These are phyloP conservation scores for Diphyllodes magnificus DNA, from an alignment of 2,113 vertebrate genomes.

Conservation along the genomic window DNA sequence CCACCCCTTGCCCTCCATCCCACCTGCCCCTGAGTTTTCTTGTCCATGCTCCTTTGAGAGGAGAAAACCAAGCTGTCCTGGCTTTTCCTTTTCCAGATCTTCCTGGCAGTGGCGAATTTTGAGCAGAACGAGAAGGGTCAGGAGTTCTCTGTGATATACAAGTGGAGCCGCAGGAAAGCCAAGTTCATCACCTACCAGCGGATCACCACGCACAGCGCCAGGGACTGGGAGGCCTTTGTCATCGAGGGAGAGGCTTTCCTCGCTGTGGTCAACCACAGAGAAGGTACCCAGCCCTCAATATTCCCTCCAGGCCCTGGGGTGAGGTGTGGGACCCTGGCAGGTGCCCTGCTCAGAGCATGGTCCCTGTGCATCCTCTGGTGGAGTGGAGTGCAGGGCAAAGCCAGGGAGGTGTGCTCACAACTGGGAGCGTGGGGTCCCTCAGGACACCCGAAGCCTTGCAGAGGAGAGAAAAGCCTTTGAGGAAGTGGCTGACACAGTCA, in stretches of 20 bases:
- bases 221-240: slow-evolving; percentile 93
- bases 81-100: slow-evolving; percentile 74
- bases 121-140: slow-evolving; percentile 66
- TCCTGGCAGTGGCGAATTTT: slow-evolving; percentile 89
- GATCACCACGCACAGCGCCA: slow-evolving; percentile 84
- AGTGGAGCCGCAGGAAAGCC: slow-evolving; percentile 84
- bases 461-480: background rate
- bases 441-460: background rate
- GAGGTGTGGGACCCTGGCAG: accelerated
- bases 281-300: slow-evolving; percentile 70
- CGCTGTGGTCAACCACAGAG: slow-evolving; percentile 90
- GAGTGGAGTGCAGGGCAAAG: accelerated
- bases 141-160: slow-evolving; percentile 90
- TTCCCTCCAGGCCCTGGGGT: background rate
- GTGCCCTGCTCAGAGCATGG: background rate
- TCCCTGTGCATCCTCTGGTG: background rate
- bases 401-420: accelerated
- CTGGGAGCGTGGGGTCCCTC: accelerated
- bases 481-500: background rate
- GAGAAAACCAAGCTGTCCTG: background rate
- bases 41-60: background rate
- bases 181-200: slow-evolving; percentile 84
- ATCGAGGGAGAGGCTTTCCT: slow-evolving; percentile 86
- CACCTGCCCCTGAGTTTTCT: background rate
- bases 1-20: background rate